Conservation (phyloP, 2,113 vertebrate genomes). For the Alexandromys fortis region DNA sequence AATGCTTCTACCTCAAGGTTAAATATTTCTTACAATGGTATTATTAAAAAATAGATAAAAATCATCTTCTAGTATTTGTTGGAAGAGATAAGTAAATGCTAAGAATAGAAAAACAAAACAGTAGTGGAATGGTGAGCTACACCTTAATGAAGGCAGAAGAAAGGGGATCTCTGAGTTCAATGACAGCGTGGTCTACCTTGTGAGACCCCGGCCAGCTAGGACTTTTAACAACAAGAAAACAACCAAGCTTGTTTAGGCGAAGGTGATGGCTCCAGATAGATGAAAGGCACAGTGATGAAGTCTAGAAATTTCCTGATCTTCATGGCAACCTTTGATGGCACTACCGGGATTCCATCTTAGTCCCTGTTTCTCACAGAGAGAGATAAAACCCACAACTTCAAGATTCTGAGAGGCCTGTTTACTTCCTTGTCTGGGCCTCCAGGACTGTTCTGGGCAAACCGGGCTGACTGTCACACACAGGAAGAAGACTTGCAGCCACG, state of each 20-base stretch:
- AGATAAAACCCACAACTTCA: neutral
- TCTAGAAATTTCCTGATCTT: neutral
- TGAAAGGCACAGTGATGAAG: neutral
- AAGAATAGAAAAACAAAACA: neutral
- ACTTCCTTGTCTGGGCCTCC: neutral
- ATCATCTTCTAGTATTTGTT: neutral
- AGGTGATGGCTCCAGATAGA: neutral
- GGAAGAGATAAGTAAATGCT: neutral
- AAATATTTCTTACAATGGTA: neutral
- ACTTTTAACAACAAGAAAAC: neutral
- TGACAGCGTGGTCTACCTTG: neutral
- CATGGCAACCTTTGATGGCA: too few relatives aligned
- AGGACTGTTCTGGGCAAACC: neutral
- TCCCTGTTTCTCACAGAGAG: neutral
- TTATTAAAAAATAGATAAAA: slow-evolving; percentile 25
- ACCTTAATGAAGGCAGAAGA: neutral
- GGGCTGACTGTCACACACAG: neutral
- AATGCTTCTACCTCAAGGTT: slow-evolving; percentile 26
- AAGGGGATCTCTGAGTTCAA: neutral
- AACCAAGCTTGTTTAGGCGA: neutral
- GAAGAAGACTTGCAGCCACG: neutral
- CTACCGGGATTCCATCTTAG: neutral
- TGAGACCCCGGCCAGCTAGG: neutral
- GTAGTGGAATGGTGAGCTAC: neutral
- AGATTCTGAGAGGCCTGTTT: neutral